Evolutionary conservation across 2,888 invertebrate genomes (phyloP), one percentile per base, ranked within the genome.

Genomic region (Mythimna lalbum): DNA sequence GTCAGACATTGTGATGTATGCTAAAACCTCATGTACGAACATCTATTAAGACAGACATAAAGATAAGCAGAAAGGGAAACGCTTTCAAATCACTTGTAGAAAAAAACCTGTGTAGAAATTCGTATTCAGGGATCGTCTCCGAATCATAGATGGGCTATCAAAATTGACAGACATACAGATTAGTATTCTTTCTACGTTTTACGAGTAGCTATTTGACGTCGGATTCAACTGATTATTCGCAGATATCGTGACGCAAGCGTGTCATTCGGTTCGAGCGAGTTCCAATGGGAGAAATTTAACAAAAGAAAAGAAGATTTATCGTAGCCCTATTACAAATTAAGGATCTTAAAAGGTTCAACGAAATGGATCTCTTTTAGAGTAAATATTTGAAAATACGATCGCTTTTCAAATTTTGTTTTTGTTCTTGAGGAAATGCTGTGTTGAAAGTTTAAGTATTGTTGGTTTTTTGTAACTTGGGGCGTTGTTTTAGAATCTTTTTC

Each of bases 161-260:
- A 82, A 84, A 80, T 72, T 85, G 85, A 80, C 85, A 83, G 85
- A 80, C 83, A 77, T 33, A 65, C 73, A 82, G 74, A 85, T 85
- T 85, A 83, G 85, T 84, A 84, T 85, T 85, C 84, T 81, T 80
- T 78, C 76, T 78, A 69, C 85, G 83, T 83, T 85, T 82, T 82
- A 85, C 78, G 85, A 80, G 81, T 72, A 71, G 75, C 85, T 81
- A 84, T 84, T 84, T 83, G 83, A 83, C 74, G 81, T 80, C 31
- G 74, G 66, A 83, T 83, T 57, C 83, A 56, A 81, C 80, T 83
- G 85, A 85, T 83, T 85, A 85, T 83, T 78, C 80, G 27, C 67
- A 73, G 84, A 84, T 84, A 83, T 81, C 74, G 67, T 79, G 76
- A 81, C 69, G 72, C 64, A 57, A 50, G 69, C 67, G 81, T 73